phyloP scores from a whole-genome alignment of 2,888 invertebrate species.

The Catotricha subobsoleta region DNA sequence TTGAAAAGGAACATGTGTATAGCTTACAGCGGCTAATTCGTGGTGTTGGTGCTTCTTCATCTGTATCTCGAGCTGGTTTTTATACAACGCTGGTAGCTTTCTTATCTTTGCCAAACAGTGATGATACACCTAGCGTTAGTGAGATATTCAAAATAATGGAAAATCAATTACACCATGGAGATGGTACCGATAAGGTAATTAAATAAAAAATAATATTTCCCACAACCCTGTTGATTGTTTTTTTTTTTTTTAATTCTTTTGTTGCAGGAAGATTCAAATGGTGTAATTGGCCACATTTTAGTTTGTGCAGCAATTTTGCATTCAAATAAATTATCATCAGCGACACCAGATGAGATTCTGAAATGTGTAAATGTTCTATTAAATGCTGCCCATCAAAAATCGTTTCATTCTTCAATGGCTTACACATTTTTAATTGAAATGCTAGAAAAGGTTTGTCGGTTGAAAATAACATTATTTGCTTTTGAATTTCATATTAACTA shows the following conservation, averaged over 20 bases:
- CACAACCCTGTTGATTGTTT: neutral
- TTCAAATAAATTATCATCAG: conserved; percentile 38
- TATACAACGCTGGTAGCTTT: conserved; percentile 48
- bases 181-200: conserved; percentile 36
- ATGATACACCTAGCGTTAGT: conserved; percentile 30
- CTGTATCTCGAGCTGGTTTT: conserved; percentile 45
- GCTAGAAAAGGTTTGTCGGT: conserved; percentile 32
- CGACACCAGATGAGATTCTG: conserved; percentile 32
- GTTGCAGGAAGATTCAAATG: conserved; percentile 59
- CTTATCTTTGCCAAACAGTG: conserved; percentile 26
- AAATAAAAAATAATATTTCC: conserved; percentile 34
- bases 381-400: conserved; percentile 16
- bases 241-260: too few species aligned
- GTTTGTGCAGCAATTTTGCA: conserved; percentile 50
- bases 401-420: conserved; percentile 27
- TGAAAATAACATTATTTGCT: neutral
- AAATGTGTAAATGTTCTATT: conserved; percentile 29
- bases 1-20: neutral
- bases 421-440: conserved; percentile 43
- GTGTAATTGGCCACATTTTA: conserved; percentile 50
- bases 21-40: conserved; percentile 37
- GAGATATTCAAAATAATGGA: conserved; percentile 40
- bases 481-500: neutral
- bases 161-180: conserved; percentile 42
- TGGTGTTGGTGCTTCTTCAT: conserved; percentile 50